Percentiles rank a stretch among this genome's conserved stretches.
Evolutionary conservation across 2,797 vertebrate species (phyloP).

Genomic region (Masticophis lateralis): DNA sequence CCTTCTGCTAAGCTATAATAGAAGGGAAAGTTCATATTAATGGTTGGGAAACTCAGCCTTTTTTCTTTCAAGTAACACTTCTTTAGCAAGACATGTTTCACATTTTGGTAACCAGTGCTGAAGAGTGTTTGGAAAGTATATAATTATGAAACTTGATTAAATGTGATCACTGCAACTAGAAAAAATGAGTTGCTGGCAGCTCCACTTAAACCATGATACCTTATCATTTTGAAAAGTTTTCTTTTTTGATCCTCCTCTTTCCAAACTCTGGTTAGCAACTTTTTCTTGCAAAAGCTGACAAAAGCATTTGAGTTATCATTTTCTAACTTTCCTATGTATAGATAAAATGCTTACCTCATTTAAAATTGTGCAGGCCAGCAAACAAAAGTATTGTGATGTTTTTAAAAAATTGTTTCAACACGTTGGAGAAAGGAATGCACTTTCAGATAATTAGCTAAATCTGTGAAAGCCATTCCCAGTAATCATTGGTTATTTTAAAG

Average conservation of each 20-base stretch:
- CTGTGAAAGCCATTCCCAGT: not conserved
- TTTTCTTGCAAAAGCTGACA: constrained; percentile 28
- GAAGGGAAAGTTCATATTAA: not conserved
- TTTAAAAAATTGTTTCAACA: not conserved
- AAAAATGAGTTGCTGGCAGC: constrained; percentile 13
- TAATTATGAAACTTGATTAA: not conserved
- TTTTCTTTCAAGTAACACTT: not conserved
- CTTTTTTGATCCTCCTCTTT: constrained; percentile 21
- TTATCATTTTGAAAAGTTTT: constrained; percentile 33
- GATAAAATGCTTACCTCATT: not conserved
- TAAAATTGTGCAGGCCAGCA: constrained; percentile 9
- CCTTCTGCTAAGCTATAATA: not conserved
- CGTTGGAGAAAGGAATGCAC: constrained; percentile 18
- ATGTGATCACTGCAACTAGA: constrained; percentile 5
- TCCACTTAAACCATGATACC: not conserved
- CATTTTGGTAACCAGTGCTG: not conserved
- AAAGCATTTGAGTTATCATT: not conserved
- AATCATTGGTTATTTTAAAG: constrained; percentile 1
- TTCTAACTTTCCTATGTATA: not conserved
- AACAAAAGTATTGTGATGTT: constrained; percentile 24
- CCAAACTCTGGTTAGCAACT: constrained; percentile 12
- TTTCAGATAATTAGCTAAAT: constrained; percentile 11
- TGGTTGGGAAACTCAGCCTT: not conserved
- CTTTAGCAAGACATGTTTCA: not conserved
- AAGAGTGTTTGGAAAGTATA: constrained; percentile 2